Evolutionary conservation across 2,888 invertebrate species (phyloP).

Genomic region (Philopedon plagiatum): DNA sequence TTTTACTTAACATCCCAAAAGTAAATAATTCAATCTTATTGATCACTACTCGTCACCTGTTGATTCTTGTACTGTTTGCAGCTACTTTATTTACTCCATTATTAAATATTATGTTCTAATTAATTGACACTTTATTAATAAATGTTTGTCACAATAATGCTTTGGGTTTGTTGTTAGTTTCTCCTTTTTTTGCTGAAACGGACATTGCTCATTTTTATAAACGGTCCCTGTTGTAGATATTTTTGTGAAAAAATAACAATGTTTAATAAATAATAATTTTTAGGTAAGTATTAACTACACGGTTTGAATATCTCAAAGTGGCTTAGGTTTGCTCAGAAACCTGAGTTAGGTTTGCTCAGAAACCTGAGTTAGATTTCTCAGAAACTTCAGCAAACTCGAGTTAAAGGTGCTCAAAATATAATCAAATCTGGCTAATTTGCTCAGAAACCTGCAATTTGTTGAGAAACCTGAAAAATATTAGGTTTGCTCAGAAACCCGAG

Average conservation of each 20-base stretch:
- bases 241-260: neutral
- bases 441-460: too few species aligned
- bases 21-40: constrained; percentile 35
- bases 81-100: constrained; percentile 60
- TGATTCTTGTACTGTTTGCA: constrained; percentile 62
- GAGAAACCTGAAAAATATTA: too few species aligned
- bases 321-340: too few species aligned
- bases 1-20: constrained; percentile 8
- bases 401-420: too few species aligned
- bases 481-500: too few species aligned
- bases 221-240: neutral
- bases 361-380: too few species aligned
- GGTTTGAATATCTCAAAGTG: too few species aligned
- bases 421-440: too few species aligned
- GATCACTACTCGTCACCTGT: constrained; percentile 60
- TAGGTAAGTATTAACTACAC: constrained; percentile 9
- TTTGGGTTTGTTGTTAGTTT: constrained; percentile 70
- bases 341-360: too few species aligned
- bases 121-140: constrained; percentile 69
- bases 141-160: constrained; percentile 70
- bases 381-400: too few species aligned
- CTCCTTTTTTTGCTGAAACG: constrained; percentile 59
- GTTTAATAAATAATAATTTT: too few species aligned
- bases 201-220: constrained; percentile 57
- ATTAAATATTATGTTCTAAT: constrained; percentile 65